Evolutionary conservation across 2,797 vertebrate species (phyloP), one percentile per base, ranked within the genome.

Genomic region (Myripristis murdjan): DNA sequence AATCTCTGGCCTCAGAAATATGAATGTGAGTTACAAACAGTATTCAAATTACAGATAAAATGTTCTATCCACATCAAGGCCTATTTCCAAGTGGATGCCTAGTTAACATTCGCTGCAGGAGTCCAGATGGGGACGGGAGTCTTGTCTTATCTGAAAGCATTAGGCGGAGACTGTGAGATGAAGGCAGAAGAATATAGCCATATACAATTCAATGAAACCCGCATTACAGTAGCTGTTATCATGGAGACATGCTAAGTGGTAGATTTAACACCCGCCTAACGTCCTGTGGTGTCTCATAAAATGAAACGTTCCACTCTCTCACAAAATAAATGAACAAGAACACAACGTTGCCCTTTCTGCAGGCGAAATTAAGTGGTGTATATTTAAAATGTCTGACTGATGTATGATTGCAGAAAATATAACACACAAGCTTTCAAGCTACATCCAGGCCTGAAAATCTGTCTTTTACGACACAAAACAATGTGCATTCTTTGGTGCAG

Each of bases 61-160:
- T 35, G 31, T 35, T 2, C 11, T 6, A 0, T 1, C 1, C 18
- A 47, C n/a, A 24, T 8, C 0, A 28, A 14, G 5, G 61, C 28
- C 43, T 64, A 43, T 51, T 74, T 66, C 62, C n/a, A 55, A 58
- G 57, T 18, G 9, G 41, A 28, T 59, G 8, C 28, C 69, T 44
- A 6, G 48, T 4, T 54, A 26, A 61, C 11, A 70, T 9, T 48
- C 52, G 62, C 73, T 37, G 62, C 41, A 41, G 57, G 64, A 46
- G 37, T 44, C 70, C 64, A 53, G 58, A 24, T 31, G 1, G 20
- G 15, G 12, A 23, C 5, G 24, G 9, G 15, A 9, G 6, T 35
- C 39, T 56, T 23, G 18, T 60, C 16, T 78, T 49, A 55, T 74
- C 60, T 48, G 44, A 44, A 23, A 76, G 63, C 81, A 71, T 49